Base-by-base conservation (phyloP, 2,888 invertebrate genomes). In the Anthoptus insignis region DNA sequence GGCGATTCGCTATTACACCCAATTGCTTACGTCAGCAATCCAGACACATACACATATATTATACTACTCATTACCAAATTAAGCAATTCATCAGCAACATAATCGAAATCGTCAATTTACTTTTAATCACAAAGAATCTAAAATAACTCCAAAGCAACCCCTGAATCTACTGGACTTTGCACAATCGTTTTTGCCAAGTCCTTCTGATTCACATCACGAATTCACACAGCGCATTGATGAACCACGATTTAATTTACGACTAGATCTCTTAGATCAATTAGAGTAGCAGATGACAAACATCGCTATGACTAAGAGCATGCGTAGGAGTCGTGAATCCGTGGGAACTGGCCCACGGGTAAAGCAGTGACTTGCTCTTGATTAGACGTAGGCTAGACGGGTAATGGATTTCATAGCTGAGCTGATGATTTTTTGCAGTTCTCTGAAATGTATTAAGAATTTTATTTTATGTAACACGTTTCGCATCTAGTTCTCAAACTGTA, bases 221-320 rank as follows among this genome's bases (percentile, higher is more conserved):
- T 67, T 73, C 73, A 71, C 73, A 73, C 64, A 69, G 71, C 60
- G 76, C 81, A 78, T 78, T 82, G 83, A 83, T 76, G 80, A 83
- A 76, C 84, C 77, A 88, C 89, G 89, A 91, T 91, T 91, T 89
- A 90, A 92, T 92, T 89, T 83, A 86, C 80, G 81, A 84, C 83
- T 87, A 88, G 88, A 88, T 87, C 82, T 81, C 79, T 81, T 78
- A 80, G 88, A 88, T 89, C 91, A 92, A 92, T 92, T 92, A 91
- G 84, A 82, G 78, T 78, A 80, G 82, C 89, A 89, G 86, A 91
- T 91, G 92, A 91, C 90, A 88, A 87, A 85, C 80, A 79, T 71
- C 63, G 37, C 61, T 81, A 80, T 89, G 91, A 91, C 85, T 91
- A 90, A 91, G 77, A 65, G 68, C 79, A 76, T 76, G 88, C 89